Base-by-base conservation (phyloP, 2,888 invertebrate genomes). In the Buathra laborator region DNA sequence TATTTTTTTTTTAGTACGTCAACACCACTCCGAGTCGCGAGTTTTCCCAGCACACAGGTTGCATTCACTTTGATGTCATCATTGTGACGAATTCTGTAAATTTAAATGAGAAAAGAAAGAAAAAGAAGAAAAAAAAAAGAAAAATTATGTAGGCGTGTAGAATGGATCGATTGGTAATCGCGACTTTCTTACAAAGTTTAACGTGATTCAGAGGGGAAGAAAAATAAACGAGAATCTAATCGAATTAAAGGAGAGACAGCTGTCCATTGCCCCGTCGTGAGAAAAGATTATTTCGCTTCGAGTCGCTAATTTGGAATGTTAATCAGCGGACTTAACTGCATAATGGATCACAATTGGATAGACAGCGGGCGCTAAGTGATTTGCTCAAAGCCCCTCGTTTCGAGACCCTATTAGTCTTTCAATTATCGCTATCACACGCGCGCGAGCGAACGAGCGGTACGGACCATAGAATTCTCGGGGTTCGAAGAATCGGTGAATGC, bases 61-160 rank as follows among this genome's bases (percentile, higher is more conserved):
- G 92, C 89, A 93, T 95, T 98, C 98, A 98, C 97, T 98, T 98
- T 96, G 98, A 98, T 96, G 98, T 98, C 98, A 98, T 98, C 98
- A 98, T 98, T 96, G 98, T 98, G 96, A 98, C 98, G 96, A 98
- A 98, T 96, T 98, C 98, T 98, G 97, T 48, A 97, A 97, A 94
- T 94, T 94, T 94, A 93, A 92, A 91, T 88, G 89, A 89, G 90
- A 89, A 89, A 81, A 24, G 19, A 71, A 62, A 24, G 2, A 24
- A 24, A 24, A 2, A 24, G 53, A 53, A 48, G 59, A 51, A 24
- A 24, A 24, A 24, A 24, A 2, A 24, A 66, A 53, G 43, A 66
- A 51, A 64, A 56, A 29, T 24, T 19, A 16, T 16, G 12, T 12
- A 10, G 10, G 24, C 56, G 10, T 56, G 3, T 19, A 19, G 19